Percentiles rank a stretch among this genome's conserved stretches.
phyloP scores from a whole-genome alignment of 2,888 invertebrate genomes.

The Ectemnius cavifrons region DNA sequence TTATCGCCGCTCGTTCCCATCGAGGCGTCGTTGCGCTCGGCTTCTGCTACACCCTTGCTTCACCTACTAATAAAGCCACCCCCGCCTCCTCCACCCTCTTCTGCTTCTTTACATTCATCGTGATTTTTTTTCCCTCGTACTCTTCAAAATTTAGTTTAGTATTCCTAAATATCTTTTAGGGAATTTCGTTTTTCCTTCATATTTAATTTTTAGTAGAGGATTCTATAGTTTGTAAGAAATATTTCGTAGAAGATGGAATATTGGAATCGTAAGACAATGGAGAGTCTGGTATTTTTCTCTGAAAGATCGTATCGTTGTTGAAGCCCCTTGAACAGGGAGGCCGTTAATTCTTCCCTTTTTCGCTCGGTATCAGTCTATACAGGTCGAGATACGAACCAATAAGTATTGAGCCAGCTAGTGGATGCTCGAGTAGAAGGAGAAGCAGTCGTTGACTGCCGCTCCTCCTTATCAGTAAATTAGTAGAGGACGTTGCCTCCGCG shows the following conservation, averaged over 20 bases:
- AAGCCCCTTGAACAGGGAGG: slow-evolving; percentile 17
- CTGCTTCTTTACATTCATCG: slow-evolving; percentile 44
- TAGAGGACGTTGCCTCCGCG: slow-evolving; percentile 58
- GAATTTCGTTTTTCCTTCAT: background rate
- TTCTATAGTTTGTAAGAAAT: too few relatives aligned
- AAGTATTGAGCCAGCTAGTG: slow-evolving; percentile 62
- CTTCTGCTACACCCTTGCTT: slow-evolving; percentile 53
- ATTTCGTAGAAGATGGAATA: background rate
- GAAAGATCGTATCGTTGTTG: slow-evolving; percentile 46
- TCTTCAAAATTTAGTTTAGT: slow-evolving; percentile 44
- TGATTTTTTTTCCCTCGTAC: slow-evolving; percentile 15
- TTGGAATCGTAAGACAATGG: slow-evolving; percentile 31
- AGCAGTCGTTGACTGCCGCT: slow-evolving; percentile 57
- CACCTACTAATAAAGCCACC: slow-evolving; percentile 43
- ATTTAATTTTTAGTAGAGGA: too few relatives aligned
- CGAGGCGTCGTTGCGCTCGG: slow-evolving; percentile 63
- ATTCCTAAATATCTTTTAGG: background rate
- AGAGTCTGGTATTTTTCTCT: slow-evolving; percentile 21
- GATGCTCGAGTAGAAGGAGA: slow-evolving; percentile 33
- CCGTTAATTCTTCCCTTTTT: slow-evolving; percentile 44
- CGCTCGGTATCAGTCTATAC: slow-evolving; percentile 53
- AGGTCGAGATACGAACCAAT: slow-evolving; percentile 70
- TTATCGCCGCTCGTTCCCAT: slow-evolving; percentile 73
- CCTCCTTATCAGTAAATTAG: slow-evolving; percentile 76
- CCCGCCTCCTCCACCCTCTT: slow-evolving; percentile 31